Evolutionary conservation across 2,888 invertebrate genomes (phyloP).

Genomic region (Hirtodrosophila alboralis): DNA sequence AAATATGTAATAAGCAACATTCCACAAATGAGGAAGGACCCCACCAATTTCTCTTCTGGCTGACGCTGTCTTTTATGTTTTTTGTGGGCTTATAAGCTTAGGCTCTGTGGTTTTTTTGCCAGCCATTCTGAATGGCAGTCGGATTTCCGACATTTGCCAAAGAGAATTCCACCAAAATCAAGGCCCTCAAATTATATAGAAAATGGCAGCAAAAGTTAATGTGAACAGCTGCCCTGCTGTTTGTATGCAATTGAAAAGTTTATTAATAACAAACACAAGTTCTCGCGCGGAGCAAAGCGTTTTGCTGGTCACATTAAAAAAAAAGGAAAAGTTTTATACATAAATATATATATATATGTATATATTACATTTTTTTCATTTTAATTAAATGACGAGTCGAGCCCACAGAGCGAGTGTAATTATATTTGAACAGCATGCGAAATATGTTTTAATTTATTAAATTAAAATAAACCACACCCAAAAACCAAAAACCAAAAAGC

Average conservation of each 20-base stretch:
- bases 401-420: constrained; percentile 56
- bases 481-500: constrained; percentile 9
- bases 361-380: constrained; percentile 36
- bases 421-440: constrained; percentile 70
- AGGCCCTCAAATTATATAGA: constrained; percentile 31
- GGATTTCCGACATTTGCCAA: constrained; percentile 52
- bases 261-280: constrained; percentile 67
- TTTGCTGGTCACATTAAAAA: constrained; percentile 48
- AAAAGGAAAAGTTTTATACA: constrained; percentile 24
- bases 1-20: constrained; percentile 54
- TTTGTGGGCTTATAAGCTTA: constrained; percentile 55
- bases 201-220: constrained; percentile 59
- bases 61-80: constrained; percentile 39
- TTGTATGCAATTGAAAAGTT: constrained; percentile 70
- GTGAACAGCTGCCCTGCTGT: constrained; percentile 63
- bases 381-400: constrained; percentile 64
- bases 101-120: constrained; percentile 47
- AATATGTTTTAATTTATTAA: constrained; percentile 77
- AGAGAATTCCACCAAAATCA: constrained; percentile 43
- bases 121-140: constrained; percentile 32
- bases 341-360: constrained; percentile 7
- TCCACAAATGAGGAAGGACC: background rate
- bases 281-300: constrained; percentile 4
- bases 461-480: constrained; percentile 62
- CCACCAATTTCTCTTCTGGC: constrained; percentile 8